These are phyloP conservation scores for Tapera naevia DNA, from an alignment of 2,797 vertebrate species.

Conservation along the genomic window DNA sequence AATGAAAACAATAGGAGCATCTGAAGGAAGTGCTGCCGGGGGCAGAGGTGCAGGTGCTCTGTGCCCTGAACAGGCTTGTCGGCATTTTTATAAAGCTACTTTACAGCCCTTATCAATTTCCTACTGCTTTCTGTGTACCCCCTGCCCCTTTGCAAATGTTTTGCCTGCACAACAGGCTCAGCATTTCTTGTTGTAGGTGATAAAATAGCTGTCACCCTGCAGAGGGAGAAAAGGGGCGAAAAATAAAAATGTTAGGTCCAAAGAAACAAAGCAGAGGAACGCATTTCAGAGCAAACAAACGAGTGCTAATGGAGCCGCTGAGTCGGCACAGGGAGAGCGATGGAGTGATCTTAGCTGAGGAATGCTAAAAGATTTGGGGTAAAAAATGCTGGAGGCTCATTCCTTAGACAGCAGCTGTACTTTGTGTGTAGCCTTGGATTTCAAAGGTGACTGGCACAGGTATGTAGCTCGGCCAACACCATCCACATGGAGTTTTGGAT, in stretches of 20 bases:
- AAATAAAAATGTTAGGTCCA: background rate
- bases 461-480: background rate
- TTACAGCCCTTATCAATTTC: constrained; percentile 70
- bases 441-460: background rate
- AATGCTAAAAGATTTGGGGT: background rate
- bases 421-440: background rate
- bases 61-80: constrained; percentile 68
- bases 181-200: constrained; percentile 68
- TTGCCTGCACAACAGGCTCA: constrained; percentile 71
- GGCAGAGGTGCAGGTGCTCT: constrained; percentile 70
- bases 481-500: background rate
- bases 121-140: constrained; percentile 65
- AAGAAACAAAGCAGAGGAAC: constrained; percentile 21
- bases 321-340: background rate
- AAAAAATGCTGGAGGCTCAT: background rate
- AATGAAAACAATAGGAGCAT: constrained; percentile 74
- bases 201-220: constrained; percentile 71
- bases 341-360: background rate
- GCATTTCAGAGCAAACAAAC: constrained; percentile 29
- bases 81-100: constrained; percentile 74
- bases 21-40: constrained; percentile 69
- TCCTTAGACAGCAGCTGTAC: background rate
- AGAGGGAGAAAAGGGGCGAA: constrained; percentile 49
- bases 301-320: constrained; percentile 32
- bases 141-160: constrained; percentile 70